phyloP scores from a whole-genome alignment of 2,888 invertebrate genomes.

The Neocrepidodera transversa region DNA sequence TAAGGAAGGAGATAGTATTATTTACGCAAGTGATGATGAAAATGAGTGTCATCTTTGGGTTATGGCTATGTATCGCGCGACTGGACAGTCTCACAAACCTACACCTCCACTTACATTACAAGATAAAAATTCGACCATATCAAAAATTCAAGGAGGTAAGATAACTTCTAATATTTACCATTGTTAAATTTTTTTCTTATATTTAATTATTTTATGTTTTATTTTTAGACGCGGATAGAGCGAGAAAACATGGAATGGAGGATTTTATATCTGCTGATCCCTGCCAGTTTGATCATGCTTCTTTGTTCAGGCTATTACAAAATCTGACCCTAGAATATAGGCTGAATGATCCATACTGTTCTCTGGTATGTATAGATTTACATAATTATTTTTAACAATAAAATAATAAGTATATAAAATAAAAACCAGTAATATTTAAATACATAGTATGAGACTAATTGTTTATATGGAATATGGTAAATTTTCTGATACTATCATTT shows the following conservation, averaged over 20 bases:
- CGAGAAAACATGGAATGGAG: slow-evolving; percentile 98
- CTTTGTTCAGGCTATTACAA: slow-evolving; percentile 90
- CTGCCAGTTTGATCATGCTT: slow-evolving; percentile 94
- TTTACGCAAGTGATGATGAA: slow-evolving; percentile 96
- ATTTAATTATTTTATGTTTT: neutral
- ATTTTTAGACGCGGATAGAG: slow-evolving; percentile 86
- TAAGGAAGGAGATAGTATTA: slow-evolving; percentile 96
- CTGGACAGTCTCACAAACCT: slow-evolving; percentile 99
- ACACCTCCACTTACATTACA: slow-evolving; percentile 83
- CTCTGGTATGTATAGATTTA: slow-evolving; percentile 80
- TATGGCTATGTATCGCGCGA: slow-evolving; percentile 99
- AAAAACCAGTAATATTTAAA: no score
- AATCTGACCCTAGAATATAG: slow-evolving; percentile 93
- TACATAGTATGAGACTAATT: no score
- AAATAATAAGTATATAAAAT: no score
- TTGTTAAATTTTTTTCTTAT: slow-evolving; percentile 7
- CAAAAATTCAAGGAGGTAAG: slow-evolving; percentile 89
- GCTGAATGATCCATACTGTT: slow-evolving; percentile 97
- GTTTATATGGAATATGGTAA: no score
- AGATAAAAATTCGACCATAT: slow-evolving; percentile 85
- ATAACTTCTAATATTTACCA: no score
- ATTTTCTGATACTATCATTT: no score
- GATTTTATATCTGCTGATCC: slow-evolving; percentile 99
- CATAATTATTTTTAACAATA: no score
- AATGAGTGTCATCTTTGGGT: slow-evolving; percentile 99